Evolutionary conservation across 2,113 vertebrate genomes (phyloP), one percentile per base, ranked within the genome.

Genomic region (Anseranas semipalmata): DNA sequence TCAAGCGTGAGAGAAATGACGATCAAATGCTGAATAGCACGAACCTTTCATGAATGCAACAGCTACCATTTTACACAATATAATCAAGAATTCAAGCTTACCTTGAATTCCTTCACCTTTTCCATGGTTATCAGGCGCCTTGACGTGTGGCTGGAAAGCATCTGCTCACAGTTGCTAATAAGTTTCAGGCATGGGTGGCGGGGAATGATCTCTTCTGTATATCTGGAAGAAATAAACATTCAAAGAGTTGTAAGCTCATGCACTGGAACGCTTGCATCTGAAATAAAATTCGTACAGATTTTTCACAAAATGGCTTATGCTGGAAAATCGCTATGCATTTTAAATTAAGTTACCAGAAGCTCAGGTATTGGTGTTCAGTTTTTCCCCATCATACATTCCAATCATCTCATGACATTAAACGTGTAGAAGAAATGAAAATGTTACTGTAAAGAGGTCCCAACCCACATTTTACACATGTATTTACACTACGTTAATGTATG

Each of bases 141-240:
- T 58, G 99, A 98, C 11, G 99, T 99, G 97, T 99, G 99, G 97
- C 99, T 99, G 95, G 99, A 99, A 79, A 99, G 99, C 32, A 98
- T 98, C 98, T 99, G 99, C 96, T 99, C 99, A 60, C 99, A 99
- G 98, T 99, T 99, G 97, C 99, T 99, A 97, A 99, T 87, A 93
- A 99, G 98, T 88, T 95, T 98, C 94, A 99, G 98, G 98, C 99
- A 99, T 0, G 99, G 99, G 94, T 99, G 99, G 93, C 98, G 97
- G 60, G 99, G 99, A 65, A 99, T 88, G 97, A 98, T 98, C 96
- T 99, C 99, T 70, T 99, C 99, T 50, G 98, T 98, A 74, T 99
- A 99, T 96, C 99, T 99, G 98, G 70, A 97, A 95, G 75, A 93
- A 93, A 97, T 91, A 97, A 97, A 97, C 91, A 89, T 77, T 79